These are phyloP conservation scores for Vespertilio murinus DNA, from an alignment of 2,797 vertebrate species.

Conservation along the genomic window DNA sequence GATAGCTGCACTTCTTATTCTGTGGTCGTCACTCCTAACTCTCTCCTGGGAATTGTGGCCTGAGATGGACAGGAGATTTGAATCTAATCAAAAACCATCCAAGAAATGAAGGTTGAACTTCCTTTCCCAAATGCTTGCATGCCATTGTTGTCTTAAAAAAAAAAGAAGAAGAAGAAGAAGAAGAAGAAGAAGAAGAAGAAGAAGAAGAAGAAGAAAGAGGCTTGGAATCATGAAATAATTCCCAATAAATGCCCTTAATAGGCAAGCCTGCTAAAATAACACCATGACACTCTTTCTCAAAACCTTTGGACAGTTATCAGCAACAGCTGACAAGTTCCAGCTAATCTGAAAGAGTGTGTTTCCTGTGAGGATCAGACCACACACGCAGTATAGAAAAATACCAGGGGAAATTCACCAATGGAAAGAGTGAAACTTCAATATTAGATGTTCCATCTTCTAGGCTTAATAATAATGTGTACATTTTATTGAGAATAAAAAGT, in stretches of 20 bases:
- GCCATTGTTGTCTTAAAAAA: neutral
- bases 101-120: neutral
- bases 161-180: neutral
- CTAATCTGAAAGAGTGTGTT: slow-evolving; percentile 8
- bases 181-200: no score
- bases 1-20: neutral
- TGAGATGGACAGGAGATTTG: fast-evolving
- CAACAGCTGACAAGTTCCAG: slow-evolving; percentile 35
- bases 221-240: neutral
- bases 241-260: slow-evolving; percentile 14
- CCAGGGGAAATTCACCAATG: no score
- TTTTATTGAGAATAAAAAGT: slow-evolving; percentile 27
- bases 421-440: no score
- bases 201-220: no score
- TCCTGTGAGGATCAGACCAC: slow-evolving; percentile 60
- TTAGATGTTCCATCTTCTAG: neutral
- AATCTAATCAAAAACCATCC: neutral
- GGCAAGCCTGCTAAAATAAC: neutral
- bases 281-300: neutral
- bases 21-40: neutral
- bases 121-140: neutral
- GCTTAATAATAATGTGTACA: neutral
- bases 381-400: neutral
- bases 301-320: slow-evolving; percentile 8
- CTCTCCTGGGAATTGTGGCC: slow-evolving; percentile 29